A percentile compares a stretch with the other conserved stretches of the same genome.
These are phyloP conservation scores for Elegia similella DNA, from an alignment of 2,888 invertebrate genomes.

Conservation along the genomic window DNA sequence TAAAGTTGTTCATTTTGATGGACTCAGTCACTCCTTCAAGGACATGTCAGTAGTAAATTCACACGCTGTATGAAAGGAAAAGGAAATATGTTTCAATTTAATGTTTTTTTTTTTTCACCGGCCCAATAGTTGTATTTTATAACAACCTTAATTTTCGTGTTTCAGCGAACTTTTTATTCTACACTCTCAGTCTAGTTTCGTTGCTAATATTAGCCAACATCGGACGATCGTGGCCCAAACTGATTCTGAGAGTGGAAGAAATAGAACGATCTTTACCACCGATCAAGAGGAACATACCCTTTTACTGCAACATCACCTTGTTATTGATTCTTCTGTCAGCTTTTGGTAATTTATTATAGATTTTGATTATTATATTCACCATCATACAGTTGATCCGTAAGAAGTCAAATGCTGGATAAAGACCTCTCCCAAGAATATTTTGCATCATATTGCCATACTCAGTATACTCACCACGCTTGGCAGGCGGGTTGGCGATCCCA, in stretches of 20 bases:
- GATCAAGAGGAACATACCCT: slow-evolving; percentile 36
- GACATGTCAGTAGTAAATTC: no score
- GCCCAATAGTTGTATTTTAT: neutral
- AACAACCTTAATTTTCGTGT: slow-evolving; percentile 18
- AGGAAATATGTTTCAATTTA: neutral
- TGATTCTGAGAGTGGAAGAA: slow-evolving; percentile 37
- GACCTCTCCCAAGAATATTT: no score
- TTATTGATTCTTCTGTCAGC: slow-evolving; percentile 40
- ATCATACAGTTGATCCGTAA: no score
- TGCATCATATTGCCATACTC: no score
- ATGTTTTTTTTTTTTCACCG: neutral
- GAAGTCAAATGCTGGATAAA: no score
- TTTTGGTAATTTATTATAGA: slow-evolving; percentile 32
- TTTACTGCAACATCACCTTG: slow-evolving; percentile 39
- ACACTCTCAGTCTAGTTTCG: slow-evolving; percentile 40
- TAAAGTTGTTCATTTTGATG: no score
- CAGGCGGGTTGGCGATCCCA: no score
- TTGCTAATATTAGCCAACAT: slow-evolving; percentile 40
- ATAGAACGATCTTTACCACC: slow-evolving; percentile 48
- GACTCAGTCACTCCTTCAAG: no score
- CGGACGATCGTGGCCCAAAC: slow-evolving; percentile 39
- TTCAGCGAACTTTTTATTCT: slow-evolving; percentile 50
- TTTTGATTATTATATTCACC: no score
- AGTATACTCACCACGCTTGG: no score
- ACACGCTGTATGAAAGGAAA: no score